Evolutionary conservation across 2,113 vertebrate genomes (phyloP).

Genomic region (Apistogramma diplotaenia): DNA sequence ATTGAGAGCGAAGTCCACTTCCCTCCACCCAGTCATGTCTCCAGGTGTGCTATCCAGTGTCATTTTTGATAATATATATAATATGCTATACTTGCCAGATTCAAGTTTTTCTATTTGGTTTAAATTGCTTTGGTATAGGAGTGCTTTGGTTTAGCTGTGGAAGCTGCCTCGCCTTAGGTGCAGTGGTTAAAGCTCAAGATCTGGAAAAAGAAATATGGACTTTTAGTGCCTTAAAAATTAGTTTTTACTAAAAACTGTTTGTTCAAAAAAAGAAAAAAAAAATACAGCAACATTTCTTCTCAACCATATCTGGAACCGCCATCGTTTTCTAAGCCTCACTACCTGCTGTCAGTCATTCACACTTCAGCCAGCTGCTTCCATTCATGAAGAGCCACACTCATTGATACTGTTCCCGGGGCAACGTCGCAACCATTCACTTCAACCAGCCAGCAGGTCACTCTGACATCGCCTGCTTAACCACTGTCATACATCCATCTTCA

Average conservation of each 20-base stretch:
- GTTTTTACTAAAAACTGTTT: not conserved
- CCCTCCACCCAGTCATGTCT: slow-evolving; percentile 72
- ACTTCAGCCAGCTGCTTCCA: not conserved
- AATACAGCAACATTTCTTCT: not conserved
- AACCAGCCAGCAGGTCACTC: not conserved
- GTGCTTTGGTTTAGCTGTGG: slow-evolving; percentile 48
- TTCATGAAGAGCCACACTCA: slow-evolving; percentile 17
- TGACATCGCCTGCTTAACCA: not conserved
- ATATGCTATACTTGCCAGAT: not conserved
- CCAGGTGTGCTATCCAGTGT: slow-evolving; percentile 61
- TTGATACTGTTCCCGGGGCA: slow-evolving; percentile 1
- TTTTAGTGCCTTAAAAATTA: not conserved
- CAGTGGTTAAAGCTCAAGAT: slow-evolving; percentile 46
- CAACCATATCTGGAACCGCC: not conserved
- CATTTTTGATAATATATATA: slow-evolving; percentile 45
- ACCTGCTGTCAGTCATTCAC: not conserved
- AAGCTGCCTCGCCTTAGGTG: slow-evolving; percentile 34
- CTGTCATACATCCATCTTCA: not conserved
- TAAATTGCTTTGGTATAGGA: slow-evolving; percentile 56
- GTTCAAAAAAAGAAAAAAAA: rapidly evolving
- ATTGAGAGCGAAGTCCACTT: slow-evolving; percentile 73
- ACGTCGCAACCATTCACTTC: not conserved
- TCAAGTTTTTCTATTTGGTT: slow-evolving; percentile 24
- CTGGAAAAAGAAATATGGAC: slow-evolving; percentile 25
- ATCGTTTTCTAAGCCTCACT: not conserved